These are phyloP conservation scores for Dermolepida albohirtum DNA, from an alignment of 2,888 invertebrate species.

Conservation along the genomic window DNA sequence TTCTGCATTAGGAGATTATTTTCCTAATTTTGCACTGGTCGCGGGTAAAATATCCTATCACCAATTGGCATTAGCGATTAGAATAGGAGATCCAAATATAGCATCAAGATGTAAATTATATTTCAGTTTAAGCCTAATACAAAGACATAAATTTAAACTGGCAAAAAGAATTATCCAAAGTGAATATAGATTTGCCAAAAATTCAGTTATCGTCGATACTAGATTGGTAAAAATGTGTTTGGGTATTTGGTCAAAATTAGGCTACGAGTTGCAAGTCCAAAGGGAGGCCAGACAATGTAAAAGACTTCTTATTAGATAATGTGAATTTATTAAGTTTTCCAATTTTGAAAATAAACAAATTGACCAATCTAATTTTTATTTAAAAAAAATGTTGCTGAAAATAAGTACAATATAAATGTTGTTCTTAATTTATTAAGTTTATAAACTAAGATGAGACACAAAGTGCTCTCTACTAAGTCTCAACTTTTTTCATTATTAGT, in stretches of 20 bases:
- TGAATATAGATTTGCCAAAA: slow-evolving; percentile 67
- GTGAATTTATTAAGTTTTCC: not conserved
- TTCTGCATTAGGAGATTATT: slow-evolving; percentile 93
- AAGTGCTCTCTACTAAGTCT: too few relatives aligned
- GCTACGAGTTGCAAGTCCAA: slow-evolving; percentile 67
- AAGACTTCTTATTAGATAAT: slow-evolving; percentile 11
- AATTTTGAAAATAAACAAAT: slow-evolving; percentile 36
- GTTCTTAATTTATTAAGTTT: too few relatives aligned
- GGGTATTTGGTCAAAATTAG: slow-evolving; percentile 88
- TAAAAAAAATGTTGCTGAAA: too few relatives aligned
- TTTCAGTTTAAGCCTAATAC: slow-evolving; percentile 88
- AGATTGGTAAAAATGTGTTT: slow-evolving; percentile 84
- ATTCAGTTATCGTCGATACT: slow-evolving; percentile 67
- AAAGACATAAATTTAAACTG: slow-evolving; percentile 76
- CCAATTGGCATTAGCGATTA: slow-evolving; percentile 84
- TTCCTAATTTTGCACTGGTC: slow-evolving; percentile 81
- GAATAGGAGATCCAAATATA: slow-evolving; percentile 84
- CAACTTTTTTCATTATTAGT: too few relatives aligned
- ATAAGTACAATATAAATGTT: too few relatives aligned
- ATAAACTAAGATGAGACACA: too few relatives aligned
- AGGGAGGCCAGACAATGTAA: slow-evolving; percentile 49
- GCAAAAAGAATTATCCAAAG: slow-evolving; percentile 73
- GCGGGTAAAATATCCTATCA: slow-evolving; percentile 89
- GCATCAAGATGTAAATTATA: slow-evolving; percentile 88
- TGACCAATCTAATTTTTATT: slow-evolving; percentile 38